phyloP scores from a whole-genome alignment of 1,140 invertebrate species.

The Bombus ignitus region DNA sequence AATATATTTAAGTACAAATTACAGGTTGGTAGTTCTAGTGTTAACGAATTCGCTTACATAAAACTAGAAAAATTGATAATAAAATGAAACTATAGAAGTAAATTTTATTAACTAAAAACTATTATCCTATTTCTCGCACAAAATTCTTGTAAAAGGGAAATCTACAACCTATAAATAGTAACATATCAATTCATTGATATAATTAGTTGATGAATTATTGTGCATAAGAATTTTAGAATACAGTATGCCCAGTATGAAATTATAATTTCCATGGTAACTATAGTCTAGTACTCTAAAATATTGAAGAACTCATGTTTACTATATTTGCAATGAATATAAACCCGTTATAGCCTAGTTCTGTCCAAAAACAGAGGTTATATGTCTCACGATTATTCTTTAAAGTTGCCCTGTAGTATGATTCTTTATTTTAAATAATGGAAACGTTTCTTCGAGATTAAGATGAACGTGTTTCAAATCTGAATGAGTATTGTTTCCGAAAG shows the following conservation, averaged over 20 bases:
- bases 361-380: not conserved
- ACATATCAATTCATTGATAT: too few species aligned
- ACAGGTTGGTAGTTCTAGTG: too few species aligned
- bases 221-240: not conserved
- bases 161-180: too few species aligned
- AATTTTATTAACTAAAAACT: too few species aligned
- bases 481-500: constrained; percentile 9
- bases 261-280: not conserved
- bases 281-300: not conserved
- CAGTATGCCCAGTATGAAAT: too few species aligned
- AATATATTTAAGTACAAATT: too few species aligned
- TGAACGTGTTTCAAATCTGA: constrained; percentile 20
- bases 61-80: too few species aligned
- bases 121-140: too few species aligned
- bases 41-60: too few species aligned
- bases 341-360: not conserved
- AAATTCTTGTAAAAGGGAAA: too few species aligned
- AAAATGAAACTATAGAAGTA: too few species aligned
- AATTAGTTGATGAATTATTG: too few species aligned
- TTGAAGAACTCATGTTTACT: not conserved
- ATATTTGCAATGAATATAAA: not conserved
- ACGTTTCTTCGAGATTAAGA: constrained; percentile 3
- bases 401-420: not conserved
- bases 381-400: not conserved
- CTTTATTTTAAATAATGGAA: constrained; percentile 1